These are phyloP conservation scores for Orchesella cincta DNA, from an alignment of 1,140 invertebrate species.

Conservation along the genomic window DNA sequence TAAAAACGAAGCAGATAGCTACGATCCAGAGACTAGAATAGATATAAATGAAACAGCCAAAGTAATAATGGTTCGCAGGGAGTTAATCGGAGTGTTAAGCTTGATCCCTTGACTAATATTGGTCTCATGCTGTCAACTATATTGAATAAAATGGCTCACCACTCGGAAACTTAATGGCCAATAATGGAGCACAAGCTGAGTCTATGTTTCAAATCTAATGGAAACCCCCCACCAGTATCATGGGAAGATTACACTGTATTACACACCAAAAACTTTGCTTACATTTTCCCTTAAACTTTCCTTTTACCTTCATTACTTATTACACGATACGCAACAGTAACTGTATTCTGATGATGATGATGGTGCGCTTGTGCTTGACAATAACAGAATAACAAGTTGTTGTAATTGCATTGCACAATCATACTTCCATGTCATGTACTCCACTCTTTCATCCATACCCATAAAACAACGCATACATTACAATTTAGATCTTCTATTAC, in stretches of 20 bases:
- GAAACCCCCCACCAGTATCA: conserved; percentile 19
- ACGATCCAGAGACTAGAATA: too few species aligned
- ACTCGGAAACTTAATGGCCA: conserved; percentile 48
- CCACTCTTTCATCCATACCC: neutral
- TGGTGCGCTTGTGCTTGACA: conserved; percentile 22
- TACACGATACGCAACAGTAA: neutral
- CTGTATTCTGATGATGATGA: neutral
- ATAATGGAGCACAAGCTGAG: conserved; percentile 50
- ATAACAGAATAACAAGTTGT: conserved; percentile 28
- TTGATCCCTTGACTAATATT: conserved; percentile 51
- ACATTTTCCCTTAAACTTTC: neutral
- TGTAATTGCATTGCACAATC: conserved; percentile 25
- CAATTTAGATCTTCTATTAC: neutral
- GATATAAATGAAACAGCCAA: conserved; percentile 13
- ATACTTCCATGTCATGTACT: neutral
- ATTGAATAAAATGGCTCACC: conserved; percentile 47
- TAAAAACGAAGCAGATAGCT: too few species aligned
- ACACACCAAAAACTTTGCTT: neutral
- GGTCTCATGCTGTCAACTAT: conserved; percentile 50
- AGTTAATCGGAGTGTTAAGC: conserved; percentile 50
- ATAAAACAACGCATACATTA: neutral
- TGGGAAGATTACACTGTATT: conserved; percentile 15
- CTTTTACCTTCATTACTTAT: neutral
- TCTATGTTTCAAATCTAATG: conserved; percentile 42
- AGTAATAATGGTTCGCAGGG: conserved; percentile 31